These are phyloP conservation scores for Melospiza melodia DNA, from an alignment of 2,113 vertebrate species.

Conservation along the genomic window DNA sequence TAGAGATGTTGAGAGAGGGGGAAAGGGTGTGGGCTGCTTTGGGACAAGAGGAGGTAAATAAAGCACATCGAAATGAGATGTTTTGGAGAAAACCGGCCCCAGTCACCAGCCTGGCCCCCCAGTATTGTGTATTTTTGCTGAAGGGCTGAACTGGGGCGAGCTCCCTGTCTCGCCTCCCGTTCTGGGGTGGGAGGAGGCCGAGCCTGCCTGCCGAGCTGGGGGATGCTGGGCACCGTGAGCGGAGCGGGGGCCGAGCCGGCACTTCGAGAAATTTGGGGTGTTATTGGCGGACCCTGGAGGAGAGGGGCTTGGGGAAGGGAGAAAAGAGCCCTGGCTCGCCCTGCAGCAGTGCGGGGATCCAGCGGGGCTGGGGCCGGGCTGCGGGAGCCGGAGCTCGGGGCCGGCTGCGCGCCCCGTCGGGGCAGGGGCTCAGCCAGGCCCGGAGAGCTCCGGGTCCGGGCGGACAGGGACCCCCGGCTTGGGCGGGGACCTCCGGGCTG, in stretches of 20 bases:
- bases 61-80: background rate
- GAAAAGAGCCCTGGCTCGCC: background rate
- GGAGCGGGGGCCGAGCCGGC: background rate
- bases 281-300: background rate
- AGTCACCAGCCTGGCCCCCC: background rate
- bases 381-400: background rate
- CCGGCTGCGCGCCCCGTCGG: background rate
- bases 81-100: background rate
- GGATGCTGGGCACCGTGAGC: background rate
- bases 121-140: background rate
- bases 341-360: background rate
- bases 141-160: background rate
- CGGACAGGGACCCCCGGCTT: background rate
- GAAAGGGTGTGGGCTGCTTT: slow-evolving; percentile 16
- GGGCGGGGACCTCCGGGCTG: background rate
- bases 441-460: too few species aligned
- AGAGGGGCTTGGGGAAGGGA: background rate
- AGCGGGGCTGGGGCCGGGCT: background rate
- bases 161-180: background rate
- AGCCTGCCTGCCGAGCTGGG: background rate
- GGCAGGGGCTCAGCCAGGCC: background rate
- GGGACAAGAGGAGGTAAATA: slow-evolving; percentile 31
- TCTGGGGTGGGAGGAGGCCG: background rate
- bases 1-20: slow-evolving; percentile 11
- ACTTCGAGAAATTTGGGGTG: background rate